These are phyloP conservation scores for Meandrusa payeni DNA, from an alignment of 2,888 invertebrate genomes.

Conservation along the genomic window DNA sequence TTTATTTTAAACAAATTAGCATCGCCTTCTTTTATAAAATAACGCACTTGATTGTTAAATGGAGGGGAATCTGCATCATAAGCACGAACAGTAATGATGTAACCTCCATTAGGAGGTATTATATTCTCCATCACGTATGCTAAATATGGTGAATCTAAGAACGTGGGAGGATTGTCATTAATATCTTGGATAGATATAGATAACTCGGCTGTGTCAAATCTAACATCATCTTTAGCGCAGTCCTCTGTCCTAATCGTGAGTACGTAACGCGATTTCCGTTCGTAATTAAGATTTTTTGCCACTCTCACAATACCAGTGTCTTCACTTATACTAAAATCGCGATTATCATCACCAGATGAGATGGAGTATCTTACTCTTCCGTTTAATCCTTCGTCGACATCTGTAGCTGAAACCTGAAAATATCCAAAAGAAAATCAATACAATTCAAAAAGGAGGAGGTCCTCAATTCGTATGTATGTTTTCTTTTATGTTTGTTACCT, in stretches of 20 bases:
- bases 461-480: too few species aligned
- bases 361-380: conserved; percentile 96
- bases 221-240: conserved; percentile 87
- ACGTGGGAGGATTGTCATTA: conserved; percentile 96
- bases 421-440: too few species aligned
- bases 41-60: conserved; percentile 93
- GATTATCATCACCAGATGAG: conserved; percentile 92
- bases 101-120: conserved; percentile 89
- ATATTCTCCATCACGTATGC: conserved; percentile 97
- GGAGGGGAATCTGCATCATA: conserved; percentile 95
- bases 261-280: conserved; percentile 91
- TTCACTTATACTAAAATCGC: conserved; percentile 95
- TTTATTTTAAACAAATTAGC: conserved; percentile 95
- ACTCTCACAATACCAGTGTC: conserved; percentile 95
- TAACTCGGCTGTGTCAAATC: conserved; percentile 89
- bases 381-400: conserved; percentile 92
- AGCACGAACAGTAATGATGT: conserved; percentile 91
- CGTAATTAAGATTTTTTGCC: conserved; percentile 96
- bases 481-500: too few species aligned
- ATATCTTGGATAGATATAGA: conserved; percentile 93
- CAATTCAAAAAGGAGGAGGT: too few species aligned
- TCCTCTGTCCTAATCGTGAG: conserved; percentile 94
- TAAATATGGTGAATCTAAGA: conserved; percentile 96
- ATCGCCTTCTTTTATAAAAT: conserved; percentile 96
- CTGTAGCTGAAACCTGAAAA: conserved; percentile 90